phyloP scores from a whole-genome alignment of 2,113 vertebrate genomes.

The Alethe diademata region DNA sequence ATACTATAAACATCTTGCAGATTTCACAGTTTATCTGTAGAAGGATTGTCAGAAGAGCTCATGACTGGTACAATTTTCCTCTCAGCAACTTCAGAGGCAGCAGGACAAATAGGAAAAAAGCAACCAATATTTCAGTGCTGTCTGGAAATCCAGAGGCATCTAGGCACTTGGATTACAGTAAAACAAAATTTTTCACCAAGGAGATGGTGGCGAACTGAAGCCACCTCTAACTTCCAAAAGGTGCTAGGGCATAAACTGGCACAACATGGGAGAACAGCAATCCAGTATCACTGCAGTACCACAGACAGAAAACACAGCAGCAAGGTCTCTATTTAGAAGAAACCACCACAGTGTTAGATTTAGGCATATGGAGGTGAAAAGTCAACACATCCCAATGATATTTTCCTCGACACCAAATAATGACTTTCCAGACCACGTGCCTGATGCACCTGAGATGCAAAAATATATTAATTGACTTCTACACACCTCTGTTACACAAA shows the following conservation, averaged over 20 bases:
- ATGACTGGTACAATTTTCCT: not conserved
- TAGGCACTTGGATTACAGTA: not conserved
- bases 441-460: not conserved
- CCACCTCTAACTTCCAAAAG: not conserved
- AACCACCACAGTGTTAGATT: not conserved
- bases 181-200: not conserved
- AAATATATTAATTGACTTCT: not conserved
- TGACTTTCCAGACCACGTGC: not conserved
- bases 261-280: not conserved
- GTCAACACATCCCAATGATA: fast-evolving
- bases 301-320: not conserved
- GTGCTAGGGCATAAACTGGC: not conserved
- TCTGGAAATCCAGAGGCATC: not conserved
- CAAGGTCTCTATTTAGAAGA: not conserved
- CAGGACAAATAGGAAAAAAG: not conserved
- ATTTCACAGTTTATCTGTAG: not conserved
- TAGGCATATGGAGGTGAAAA: not conserved
- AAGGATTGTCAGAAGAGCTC: not conserved
- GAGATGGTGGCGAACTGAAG: not conserved
- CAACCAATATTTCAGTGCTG: not conserved
- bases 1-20: not conserved
- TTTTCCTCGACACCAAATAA: not conserved
- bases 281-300: not conserved
- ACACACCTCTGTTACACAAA: not conserved
- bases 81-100: not conserved